phyloP scores from a whole-genome alignment of 1,140 invertebrate genomes.

The Anagrus nilaparvatae region DNA sequence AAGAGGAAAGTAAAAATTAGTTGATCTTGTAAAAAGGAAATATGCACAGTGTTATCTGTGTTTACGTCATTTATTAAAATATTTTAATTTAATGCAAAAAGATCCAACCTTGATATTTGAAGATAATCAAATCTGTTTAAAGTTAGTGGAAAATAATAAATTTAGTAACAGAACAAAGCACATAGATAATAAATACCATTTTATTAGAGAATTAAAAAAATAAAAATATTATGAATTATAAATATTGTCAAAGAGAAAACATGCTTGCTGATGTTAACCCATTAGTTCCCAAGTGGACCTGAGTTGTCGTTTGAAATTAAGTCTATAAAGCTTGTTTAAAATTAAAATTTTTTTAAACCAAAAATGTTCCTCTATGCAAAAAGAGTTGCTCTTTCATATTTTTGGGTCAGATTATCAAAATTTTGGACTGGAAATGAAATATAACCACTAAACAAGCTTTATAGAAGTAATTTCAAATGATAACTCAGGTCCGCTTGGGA shows the following conservation, averaged over 20 bases:
- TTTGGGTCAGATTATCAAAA: too few species aligned
- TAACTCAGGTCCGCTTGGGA: too few species aligned
- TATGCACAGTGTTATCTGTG: conserved; percentile 18
- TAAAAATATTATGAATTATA: too few species aligned
- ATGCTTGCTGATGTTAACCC: conserved; percentile 22
- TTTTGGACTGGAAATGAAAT: too few species aligned
- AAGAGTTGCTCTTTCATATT: too few species aligned
- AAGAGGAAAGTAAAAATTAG: neutral
- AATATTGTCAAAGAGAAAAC: conserved; percentile 19
- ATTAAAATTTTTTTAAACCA: too few species aligned
- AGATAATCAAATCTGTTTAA: conserved; percentile 20
- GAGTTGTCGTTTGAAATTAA: too few species aligned
- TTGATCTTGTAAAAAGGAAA: conserved; percentile 14
- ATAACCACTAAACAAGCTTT: too few species aligned
- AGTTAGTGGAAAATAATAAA: conserved; percentile 16
- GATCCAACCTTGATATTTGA: conserved; percentile 14
- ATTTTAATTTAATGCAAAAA: conserved; percentile 8
- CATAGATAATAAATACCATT: conserved; percentile 17
- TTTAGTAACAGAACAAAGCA: conserved; percentile 16
- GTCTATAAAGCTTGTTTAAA: too few species aligned
- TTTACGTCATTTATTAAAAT: conserved; percentile 13
- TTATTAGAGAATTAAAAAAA: conserved; percentile 13
- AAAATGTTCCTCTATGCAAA: too few species aligned
- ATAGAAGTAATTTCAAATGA: too few species aligned
- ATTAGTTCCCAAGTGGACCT: too few species aligned